Percentiles rank a stretch among this genome's conserved stretches.
Conservation (phyloP, 2,113 vertebrate species). For the Amphilophus citrinellus region DNA sequence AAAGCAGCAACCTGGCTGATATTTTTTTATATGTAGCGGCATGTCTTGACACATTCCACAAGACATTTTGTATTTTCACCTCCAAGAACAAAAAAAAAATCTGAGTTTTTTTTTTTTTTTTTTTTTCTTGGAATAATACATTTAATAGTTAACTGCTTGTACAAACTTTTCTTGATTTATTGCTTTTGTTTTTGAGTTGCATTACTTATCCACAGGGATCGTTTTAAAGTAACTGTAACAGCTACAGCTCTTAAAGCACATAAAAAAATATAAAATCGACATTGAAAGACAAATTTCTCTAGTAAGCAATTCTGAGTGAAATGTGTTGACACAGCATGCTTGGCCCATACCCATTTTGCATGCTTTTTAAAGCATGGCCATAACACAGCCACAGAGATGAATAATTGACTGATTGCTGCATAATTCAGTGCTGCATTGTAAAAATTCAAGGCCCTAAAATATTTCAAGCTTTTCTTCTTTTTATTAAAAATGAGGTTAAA, state of each 20-base stretch:
- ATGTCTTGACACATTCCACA: not conserved
- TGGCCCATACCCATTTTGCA: constrained; percentile 91
- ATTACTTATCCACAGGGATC: constrained; percentile 63
- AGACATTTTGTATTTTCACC: not conserved
- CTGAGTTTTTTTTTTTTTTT: too few relatives aligned
- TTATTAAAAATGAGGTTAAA: constrained; percentile 99
- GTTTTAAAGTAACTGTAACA: constrained; percentile 86
- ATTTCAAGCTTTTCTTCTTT: constrained; percentile 91
- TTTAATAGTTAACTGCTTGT: constrained; percentile 20
- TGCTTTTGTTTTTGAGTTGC: constrained; percentile 38
- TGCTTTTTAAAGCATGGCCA: constrained; percentile 97
- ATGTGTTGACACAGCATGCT: constrained; percentile 99
- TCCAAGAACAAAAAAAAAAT: not conserved
- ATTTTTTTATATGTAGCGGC: not conserved
- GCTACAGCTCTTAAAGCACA: constrained; percentile 88
- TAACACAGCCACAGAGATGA: constrained; percentile 94
- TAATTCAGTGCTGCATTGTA: constrained; percentile 99
- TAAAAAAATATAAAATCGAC: constrained; percentile 90
- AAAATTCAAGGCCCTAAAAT: constrained; percentile 99
- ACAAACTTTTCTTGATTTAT: constrained; percentile 17
- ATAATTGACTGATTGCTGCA: constrained; percentile 99
- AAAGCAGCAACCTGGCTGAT: not conserved
- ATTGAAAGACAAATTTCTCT: constrained; percentile 96
- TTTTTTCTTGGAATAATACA: not conserved
- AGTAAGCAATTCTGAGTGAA: constrained; percentile 99